Conservation (phyloP, 2,797 vertebrate species). For the Pseudochirops cupreus region DNA sequence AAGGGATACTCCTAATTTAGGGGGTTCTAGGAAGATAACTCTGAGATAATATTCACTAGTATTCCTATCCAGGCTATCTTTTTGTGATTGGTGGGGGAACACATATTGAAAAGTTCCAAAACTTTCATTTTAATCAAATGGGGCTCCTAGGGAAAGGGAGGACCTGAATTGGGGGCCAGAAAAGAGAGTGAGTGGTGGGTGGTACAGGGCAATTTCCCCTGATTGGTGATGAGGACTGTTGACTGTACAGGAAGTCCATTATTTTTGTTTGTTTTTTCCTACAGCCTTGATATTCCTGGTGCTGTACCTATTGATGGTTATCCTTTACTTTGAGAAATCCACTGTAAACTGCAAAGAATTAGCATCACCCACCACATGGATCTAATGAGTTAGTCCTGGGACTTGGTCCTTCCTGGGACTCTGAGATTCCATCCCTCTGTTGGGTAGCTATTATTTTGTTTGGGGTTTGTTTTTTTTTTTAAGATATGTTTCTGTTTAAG, state of each 20-base stretch:
- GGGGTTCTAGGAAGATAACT: not conserved
- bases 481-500: not conserved
- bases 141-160: too few species aligned
- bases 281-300: too few species aligned
- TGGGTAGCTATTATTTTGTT: not conserved
- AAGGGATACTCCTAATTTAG: not conserved
- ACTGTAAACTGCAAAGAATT: not conserved
- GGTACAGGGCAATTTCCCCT: too few species aligned
- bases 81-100: not conserved
- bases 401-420: not conserved
- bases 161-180: too few species aligned
- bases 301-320: not conserved
- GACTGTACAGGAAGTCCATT: too few species aligned
- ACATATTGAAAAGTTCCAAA: not conserved
- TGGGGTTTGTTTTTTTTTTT: too few species aligned
- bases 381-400: not conserved
- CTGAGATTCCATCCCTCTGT: not conserved
- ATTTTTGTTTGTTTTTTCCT: too few species aligned
- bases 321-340: not conserved
- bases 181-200: too few species aligned
- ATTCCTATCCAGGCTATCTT: rapidly evolving
- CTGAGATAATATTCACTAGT: not conserved
- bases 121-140: not conserved
- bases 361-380: not conserved
- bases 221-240: too few species aligned